A percentile compares a stretch with the other conserved stretches of the same genome.
These are phyloP conservation scores for Chroicocephalus ridibundus DNA, from an alignment of 2,113 vertebrate genomes.

Conservation along the genomic window DNA sequence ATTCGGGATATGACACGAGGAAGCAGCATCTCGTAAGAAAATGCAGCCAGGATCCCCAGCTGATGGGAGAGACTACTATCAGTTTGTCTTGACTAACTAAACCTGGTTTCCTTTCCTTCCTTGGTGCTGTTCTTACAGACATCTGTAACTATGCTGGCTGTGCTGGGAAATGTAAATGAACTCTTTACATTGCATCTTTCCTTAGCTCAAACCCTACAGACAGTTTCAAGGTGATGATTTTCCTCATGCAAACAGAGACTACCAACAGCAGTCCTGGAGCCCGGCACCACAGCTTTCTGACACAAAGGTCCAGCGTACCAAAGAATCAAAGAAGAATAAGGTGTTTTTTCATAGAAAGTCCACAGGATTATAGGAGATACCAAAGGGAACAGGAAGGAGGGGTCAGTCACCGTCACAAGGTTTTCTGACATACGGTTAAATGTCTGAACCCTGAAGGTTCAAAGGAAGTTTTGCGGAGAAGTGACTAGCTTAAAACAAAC, in stretches of 20 bases:
- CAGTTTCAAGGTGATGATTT: neutral
- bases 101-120: neutral
- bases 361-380: neutral
- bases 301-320: neutral
- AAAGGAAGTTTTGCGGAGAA: neutral
- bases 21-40: neutral
- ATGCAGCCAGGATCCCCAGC: neutral
- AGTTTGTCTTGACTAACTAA: neutral
- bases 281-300: neutral
- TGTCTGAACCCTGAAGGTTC: neutral
- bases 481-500: neutral
- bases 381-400: neutral
- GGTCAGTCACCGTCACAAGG: neutral
- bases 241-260: neutral
- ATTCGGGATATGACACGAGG: fast-evolving
- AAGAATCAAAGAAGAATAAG: neutral
- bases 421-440: neutral
- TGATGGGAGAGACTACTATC: neutral
- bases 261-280: neutral
- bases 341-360: neutral
- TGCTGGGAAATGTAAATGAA: neutral
- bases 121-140: neutral
- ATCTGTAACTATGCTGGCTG: neutral
- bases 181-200: neutral
- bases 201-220: neutral